These are phyloP conservation scores for Theonella swinhoei DNA, from an alignment of 37 sponge, comb jelly and placozoan species.

Conservation along the genomic window DNA sequence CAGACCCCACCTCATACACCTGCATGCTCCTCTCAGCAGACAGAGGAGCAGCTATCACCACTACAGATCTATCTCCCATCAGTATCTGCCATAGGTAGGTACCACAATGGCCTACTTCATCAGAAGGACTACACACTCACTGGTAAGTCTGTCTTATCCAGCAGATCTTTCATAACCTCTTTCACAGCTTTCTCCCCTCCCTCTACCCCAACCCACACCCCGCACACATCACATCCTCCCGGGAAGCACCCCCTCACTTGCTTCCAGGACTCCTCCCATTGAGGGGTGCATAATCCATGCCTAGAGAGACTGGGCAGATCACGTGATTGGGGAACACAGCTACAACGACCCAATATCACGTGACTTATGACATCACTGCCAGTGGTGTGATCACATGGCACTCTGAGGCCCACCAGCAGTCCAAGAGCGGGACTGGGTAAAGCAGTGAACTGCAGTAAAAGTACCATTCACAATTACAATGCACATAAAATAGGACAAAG, in stretches of 20 bases:
- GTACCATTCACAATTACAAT: neutral
- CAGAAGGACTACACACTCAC: neutral
- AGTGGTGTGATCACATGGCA: neutral
- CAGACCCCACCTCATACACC: neutral
- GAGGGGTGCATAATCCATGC: conserved; percentile 10
- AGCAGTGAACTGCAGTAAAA: neutral
- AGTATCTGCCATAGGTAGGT: neutral
- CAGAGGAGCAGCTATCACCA: neutral
- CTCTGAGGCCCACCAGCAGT: neutral
- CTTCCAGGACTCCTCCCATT: conserved; percentile 30
- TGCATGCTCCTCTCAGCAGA: neutral
- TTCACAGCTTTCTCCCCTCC: neutral
- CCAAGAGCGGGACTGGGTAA: neutral
- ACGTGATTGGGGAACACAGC: neutral
- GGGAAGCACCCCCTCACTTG: conserved; percentile 19
- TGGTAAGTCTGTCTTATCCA: conserved; percentile 3
- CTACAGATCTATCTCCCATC: neutral
- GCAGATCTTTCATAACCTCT: neutral
- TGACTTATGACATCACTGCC: neutral
- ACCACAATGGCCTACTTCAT: neutral
- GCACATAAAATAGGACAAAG: too few relatives aligned
- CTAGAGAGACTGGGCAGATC: neutral
- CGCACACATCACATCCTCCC: conserved; percentile 11
- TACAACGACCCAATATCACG: conserved; percentile 42
- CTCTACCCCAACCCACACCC: conserved; percentile 31